These are phyloP conservation scores for Apodemus speciosus DNA, from an alignment of 2,113 vertebrate species.

Conservation along the genomic window DNA sequence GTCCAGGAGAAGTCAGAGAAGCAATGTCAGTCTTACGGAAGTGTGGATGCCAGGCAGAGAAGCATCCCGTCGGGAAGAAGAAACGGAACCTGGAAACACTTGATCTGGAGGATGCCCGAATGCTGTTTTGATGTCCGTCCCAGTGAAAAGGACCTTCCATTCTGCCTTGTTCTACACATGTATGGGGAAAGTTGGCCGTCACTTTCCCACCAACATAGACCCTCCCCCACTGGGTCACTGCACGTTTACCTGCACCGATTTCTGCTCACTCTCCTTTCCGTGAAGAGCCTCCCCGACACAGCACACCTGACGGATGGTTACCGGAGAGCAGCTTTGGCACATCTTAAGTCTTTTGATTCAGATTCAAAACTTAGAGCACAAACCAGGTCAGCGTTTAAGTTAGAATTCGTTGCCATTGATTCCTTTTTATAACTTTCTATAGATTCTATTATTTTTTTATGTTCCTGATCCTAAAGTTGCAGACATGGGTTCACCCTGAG, in stretches of 20 bases:
- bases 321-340: constrained; percentile 52
- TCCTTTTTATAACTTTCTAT: constrained; percentile 83
- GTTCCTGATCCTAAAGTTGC: constrained; percentile 71
- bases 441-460: constrained; percentile 78
- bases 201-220: background rate
- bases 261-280: background rate
- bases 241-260: background rate
- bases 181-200: background rate
- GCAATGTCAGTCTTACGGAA: background rate
- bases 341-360: constrained; percentile 71
- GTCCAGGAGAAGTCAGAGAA: background rate
- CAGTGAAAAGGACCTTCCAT: background rate
- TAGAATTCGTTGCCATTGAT: constrained; percentile 72
- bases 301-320: background rate
- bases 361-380: constrained; percentile 77
- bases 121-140: background rate
- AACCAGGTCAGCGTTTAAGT: constrained; percentile 75
- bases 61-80: background rate
- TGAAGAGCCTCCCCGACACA: background rate
- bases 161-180: background rate
- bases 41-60: background rate
- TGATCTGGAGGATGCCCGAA: constrained; percentile 57
- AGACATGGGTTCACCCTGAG: constrained; percentile 57
- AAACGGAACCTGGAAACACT: constrained; percentile 8
- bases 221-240: background rate